These are phyloP conservation scores for Popillia japonica DNA, from an alignment of 1,140 invertebrate species.

Conservation along the genomic window DNA sequence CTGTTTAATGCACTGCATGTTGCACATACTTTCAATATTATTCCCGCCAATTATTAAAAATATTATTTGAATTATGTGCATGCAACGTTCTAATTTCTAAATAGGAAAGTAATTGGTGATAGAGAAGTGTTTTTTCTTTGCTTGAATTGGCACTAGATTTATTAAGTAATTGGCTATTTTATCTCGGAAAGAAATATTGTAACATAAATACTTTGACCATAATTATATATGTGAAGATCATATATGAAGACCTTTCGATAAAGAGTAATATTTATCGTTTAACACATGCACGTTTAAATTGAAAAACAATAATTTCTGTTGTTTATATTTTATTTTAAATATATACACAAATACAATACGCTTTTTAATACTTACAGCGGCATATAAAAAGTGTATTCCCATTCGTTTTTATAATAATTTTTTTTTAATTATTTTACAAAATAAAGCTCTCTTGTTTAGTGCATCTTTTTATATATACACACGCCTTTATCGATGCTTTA, in stretches of 20 bases:
- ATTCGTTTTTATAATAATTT: neutral
- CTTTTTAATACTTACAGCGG: constrained; percentile 11
- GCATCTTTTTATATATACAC: constrained; percentile 9
- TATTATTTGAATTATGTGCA: neutral
- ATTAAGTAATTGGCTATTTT: neutral
- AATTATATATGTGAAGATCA: neutral
- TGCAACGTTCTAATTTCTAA: constrained; percentile 1
- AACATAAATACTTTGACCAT: neutral
- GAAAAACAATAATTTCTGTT: neutral
- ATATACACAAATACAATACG: constrained; percentile 12
- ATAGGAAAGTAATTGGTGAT: neutral
- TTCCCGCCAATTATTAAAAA: neutral
- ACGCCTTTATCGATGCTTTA: neutral
- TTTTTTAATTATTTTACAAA: constrained; percentile 16
- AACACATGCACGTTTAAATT: too few relatives aligned
- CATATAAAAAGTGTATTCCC: constrained; percentile 11
- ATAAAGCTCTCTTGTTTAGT: constrained; percentile 16
- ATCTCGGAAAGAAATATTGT: neutral
- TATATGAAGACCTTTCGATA: too few relatives aligned
- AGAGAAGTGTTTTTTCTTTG: neutral
- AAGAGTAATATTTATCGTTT: too few relatives aligned
- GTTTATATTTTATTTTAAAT: constrained; percentile 20
- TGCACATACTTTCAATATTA: too few relatives aligned
- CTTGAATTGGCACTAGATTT: neutral
- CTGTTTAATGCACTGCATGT: neutral